Evolutionary conservation across 2,888 invertebrate species (phyloP).

Genomic region (Sinopyrophorus schimmeli): DNA sequence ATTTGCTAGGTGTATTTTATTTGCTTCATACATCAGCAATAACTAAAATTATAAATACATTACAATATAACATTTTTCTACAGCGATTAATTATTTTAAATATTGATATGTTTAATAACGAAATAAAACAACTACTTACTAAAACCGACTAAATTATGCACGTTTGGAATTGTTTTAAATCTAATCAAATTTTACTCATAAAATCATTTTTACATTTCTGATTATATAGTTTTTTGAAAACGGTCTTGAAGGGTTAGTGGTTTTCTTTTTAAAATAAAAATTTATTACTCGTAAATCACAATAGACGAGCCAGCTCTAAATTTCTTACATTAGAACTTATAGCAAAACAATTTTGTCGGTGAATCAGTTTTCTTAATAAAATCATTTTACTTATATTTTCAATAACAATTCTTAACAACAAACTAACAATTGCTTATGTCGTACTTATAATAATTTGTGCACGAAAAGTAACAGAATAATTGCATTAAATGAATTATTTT

Average conservation of each 20-base stretch:
- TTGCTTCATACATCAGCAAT: slow-evolving; percentile 22
- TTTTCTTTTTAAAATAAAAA: too few species aligned
- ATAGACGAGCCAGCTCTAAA: slow-evolving; percentile 20
- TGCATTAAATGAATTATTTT: neutral
- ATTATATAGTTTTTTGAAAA: too few species aligned
- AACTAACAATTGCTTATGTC: slow-evolving; percentile 27
- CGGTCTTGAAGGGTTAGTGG: too few species aligned
- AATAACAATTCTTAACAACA: slow-evolving; percentile 24
- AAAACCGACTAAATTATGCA: too few species aligned
- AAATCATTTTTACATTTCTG: too few species aligned
- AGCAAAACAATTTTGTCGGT: neutral
- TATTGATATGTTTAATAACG: neutral
- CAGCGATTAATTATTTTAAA: slow-evolving; percentile 12
- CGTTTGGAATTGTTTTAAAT: too few species aligned
- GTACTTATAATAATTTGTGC: slow-evolving; percentile 12
- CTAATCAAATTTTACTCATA: too few species aligned
- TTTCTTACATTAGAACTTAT: slow-evolving; percentile 6
- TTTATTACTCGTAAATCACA: slow-evolving; percentile 24
- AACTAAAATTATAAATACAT: slow-evolving; percentile 15
- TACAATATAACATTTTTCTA: slow-evolving; percentile 13
- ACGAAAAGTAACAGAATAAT: slow-evolving; percentile 12
- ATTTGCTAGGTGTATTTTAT: slow-evolving; percentile 10
- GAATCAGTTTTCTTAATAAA: slow-evolving; percentile 6
- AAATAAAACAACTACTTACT: too few species aligned
- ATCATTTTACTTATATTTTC: slow-evolving; percentile 2